A percentile compares a stretch with the other conserved stretches of the same genome.
phyloP scores from a whole-genome alignment of 1,140 invertebrate genomes.

The Drosophila nebulosa region DNA sequence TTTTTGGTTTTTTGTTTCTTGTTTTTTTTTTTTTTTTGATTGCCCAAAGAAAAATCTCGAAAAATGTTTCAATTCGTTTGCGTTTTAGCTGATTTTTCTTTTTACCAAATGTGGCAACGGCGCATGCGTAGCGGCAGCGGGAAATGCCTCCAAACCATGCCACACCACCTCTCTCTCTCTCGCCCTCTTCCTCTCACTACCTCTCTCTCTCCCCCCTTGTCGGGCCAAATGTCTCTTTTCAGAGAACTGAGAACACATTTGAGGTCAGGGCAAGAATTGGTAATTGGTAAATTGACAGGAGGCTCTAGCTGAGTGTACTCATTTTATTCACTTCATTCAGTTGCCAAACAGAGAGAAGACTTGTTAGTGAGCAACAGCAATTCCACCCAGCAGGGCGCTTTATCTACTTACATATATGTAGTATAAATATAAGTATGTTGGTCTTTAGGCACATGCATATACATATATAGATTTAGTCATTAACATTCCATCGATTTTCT shows the following conservation, averaged over 20 bases:
- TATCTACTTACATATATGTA: not conserved
- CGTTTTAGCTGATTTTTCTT: slow-evolving; percentile 10
- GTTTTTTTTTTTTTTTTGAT: slow-evolving; percentile 37
- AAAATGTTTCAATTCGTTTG: slow-evolving; percentile 39
- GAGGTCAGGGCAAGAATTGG: slow-evolving; percentile 43
- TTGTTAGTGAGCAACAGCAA: not conserved
- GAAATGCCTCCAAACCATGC: not conserved
- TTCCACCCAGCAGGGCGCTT: not conserved
- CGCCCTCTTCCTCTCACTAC: not conserved
- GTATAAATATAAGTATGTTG: not conserved
- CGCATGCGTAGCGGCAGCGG: slow-evolving; percentile 53
- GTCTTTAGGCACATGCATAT: not conserved
- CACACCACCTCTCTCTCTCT: not conserved
- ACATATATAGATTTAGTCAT: not conserved
- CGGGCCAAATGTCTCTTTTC: not conserved
- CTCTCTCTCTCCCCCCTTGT: not conserved
- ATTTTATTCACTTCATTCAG: not conserved
- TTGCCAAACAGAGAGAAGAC: not conserved
- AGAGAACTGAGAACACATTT: slow-evolving; percentile 32
- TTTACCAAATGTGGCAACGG: slow-evolving; percentile 59
- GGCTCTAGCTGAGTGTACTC: not conserved
- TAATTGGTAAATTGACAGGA: not conserved
- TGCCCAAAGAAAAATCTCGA: slow-evolving; percentile 53
- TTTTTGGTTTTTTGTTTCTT: slow-evolving; percentile 11
- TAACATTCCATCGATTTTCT: slow-evolving; percentile 1